Percentiles rank a stretch among this genome's conserved stretches.
Conservation (phyloP, 2,797 vertebrate genomes). For the Malacoraja senta region DNA sequence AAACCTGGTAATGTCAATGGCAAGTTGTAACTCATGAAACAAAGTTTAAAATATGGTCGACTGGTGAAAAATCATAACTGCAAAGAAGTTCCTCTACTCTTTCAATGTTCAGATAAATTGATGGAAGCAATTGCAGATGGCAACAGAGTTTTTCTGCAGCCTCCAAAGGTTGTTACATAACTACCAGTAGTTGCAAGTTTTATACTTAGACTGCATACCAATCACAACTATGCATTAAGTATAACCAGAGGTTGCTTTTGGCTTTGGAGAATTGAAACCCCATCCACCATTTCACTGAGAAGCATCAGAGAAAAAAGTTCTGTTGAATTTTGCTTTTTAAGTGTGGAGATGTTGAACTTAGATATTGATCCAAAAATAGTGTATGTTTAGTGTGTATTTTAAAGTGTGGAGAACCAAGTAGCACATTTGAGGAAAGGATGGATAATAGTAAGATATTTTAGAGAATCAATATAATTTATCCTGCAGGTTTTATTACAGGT, state of each 20-base stretch:
- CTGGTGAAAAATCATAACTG: not conserved
- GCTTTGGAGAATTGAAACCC: not conserved
- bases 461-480: not conserved
- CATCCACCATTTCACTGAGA: not conserved
- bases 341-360: not conserved
- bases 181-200: not conserved
- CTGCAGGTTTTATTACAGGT: too few species aligned
- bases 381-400: not conserved
- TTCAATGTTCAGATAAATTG: not conserved
- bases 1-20: not conserved
- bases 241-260: not conserved
- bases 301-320: not conserved
- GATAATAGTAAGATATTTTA: not conserved
- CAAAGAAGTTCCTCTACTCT: not conserved
- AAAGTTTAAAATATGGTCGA: not conserved
- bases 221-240: not conserved
- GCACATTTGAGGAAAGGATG: not conserved
- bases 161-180: not conserved
- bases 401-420: not conserved
- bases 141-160: not conserved
- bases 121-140: not conserved
- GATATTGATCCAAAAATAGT: not conserved
- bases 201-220: not conserved
- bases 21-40: not conserved
- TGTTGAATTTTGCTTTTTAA: not conserved